phyloP scores from a whole-genome alignment of 2,113 vertebrate genomes.

The Cavia porcellus region DNA sequence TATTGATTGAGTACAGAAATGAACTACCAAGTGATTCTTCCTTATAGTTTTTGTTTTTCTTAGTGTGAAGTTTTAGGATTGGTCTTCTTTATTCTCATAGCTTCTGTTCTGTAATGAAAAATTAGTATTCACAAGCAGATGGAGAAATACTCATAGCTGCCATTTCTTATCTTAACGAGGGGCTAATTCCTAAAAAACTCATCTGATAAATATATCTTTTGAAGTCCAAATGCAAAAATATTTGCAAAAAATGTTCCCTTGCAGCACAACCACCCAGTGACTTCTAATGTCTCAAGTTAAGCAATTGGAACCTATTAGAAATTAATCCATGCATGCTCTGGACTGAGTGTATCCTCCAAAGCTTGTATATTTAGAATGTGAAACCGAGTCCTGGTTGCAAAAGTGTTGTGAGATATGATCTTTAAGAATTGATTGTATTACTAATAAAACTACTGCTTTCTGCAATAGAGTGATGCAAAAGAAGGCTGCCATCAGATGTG shows the following conservation, averaged over 20 bases:
- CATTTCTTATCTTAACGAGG: not conserved
- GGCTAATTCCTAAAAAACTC: not conserved
- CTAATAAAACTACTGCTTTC: not conserved
- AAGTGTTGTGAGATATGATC: not conserved
- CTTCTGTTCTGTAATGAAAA: constrained; percentile 13
- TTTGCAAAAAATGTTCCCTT: not conserved
- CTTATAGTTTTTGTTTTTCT: constrained; percentile 59
- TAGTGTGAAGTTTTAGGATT: not conserved
- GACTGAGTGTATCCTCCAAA: not conserved
- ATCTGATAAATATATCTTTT: not conserved
- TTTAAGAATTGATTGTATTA: not conserved
- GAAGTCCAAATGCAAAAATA: not conserved
- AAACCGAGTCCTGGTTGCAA: not conserved
- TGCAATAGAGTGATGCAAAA: not conserved
- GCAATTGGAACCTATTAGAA: not conserved
- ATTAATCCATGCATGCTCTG: not conserved
- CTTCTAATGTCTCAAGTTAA: not conserved
- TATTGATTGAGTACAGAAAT: constrained; percentile 28
- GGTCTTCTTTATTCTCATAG: constrained; percentile 30
- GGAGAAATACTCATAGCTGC: not conserved
- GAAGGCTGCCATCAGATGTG: not conserved
- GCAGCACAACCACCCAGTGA: not conserved
- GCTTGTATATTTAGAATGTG: not conserved
- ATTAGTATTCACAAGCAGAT: not conserved
- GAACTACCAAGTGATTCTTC: not conserved